Evolutionary conservation across 2,797 vertebrate species (phyloP).

Genomic region (Rousettus madagascariensis): DNA sequence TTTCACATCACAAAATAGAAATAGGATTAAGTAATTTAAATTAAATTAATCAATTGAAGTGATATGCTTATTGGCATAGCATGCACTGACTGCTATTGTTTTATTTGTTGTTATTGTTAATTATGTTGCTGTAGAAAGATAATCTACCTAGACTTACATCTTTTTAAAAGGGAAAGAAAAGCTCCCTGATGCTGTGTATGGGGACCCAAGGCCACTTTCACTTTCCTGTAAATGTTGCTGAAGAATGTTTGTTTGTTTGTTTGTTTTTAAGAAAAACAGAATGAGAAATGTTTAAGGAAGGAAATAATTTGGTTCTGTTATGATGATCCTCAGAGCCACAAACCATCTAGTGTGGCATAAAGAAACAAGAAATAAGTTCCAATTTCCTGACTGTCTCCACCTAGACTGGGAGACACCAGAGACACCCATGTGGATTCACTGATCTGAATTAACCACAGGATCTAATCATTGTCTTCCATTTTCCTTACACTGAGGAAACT

Average conservation of each 20-base stretch:
- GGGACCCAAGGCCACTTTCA: neutral
- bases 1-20: neutral
- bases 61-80: neutral
- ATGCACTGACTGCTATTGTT: neutral
- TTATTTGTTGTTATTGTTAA: neutral
- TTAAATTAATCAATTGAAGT: neutral
- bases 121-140: neutral
- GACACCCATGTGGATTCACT: neutral
- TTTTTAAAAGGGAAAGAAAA: neutral
- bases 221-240: neutral
- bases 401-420: no score
- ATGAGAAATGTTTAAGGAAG: neutral
- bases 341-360: neutral
- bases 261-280: neutral
- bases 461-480: no score
- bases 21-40: neutral
- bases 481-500: neutral
- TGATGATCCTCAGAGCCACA: neutral
- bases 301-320: neutral
- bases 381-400: no score
- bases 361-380: neutral
- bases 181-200: neutral
- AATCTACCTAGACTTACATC: neutral
- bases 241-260: neutral
- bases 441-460: neutral